A percentile compares a stretch with the other conserved stretches of the same genome.
Evolutionary conservation across 2,113 vertebrate species (phyloP).

Genomic region (Charina bottae): DNA sequence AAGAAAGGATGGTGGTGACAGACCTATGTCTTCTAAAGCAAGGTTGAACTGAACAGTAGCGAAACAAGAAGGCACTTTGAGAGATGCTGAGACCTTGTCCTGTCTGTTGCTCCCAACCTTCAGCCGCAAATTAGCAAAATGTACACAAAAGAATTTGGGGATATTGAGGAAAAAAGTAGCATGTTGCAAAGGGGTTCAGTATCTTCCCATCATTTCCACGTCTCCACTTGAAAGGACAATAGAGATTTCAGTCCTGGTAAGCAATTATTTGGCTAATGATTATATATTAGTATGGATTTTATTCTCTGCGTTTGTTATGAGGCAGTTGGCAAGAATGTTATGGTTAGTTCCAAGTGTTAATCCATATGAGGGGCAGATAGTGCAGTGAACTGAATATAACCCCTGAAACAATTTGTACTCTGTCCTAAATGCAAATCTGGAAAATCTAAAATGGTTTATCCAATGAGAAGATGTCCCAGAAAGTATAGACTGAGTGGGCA

Average conservation of each 20-base stretch:
- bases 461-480: not conserved
- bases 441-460: not conserved
- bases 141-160: not conserved
- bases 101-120: not conserved
- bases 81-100: not conserved
- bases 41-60: not conserved
- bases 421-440: not conserved
- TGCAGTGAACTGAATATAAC: not conserved
- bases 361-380: not conserved
- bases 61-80: not conserved
- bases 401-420: not conserved
- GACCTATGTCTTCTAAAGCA: not conserved
- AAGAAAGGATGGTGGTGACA: not conserved
- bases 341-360: not conserved
- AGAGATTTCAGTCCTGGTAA: not conserved
- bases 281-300: not conserved
- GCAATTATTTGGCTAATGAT: not conserved
- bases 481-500: not conserved
- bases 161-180: not conserved
- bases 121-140: constrained; percentile 1
- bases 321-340: not conserved
- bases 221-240: not conserved
- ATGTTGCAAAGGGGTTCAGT: not conserved
- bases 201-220: no score
- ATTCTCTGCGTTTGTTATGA: not conserved